phyloP scores from a whole-genome alignment of 2,888 invertebrate genomes.

The Hololepta plana region DNA sequence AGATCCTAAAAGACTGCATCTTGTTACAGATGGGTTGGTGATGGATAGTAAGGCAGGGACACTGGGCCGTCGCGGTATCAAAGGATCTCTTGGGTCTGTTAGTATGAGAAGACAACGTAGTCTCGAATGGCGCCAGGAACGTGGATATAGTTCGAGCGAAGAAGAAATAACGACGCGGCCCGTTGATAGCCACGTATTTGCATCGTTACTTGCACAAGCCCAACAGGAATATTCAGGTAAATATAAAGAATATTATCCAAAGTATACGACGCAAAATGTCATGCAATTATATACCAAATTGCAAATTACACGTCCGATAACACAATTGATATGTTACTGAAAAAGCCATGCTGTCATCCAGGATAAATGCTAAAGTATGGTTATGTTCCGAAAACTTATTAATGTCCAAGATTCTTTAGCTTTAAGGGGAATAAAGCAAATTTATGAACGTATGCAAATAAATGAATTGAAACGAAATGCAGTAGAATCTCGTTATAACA shows the following conservation, averaged over 20 bases:
- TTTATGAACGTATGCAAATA: no score
- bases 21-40: constrained; percentile 21
- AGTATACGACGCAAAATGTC: background rate
- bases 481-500: no score
- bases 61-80: constrained; percentile 22
- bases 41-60: constrained; percentile 23
- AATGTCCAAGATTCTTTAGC: no score
- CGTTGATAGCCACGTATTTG: constrained; percentile 36
- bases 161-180: constrained; percentile 25
- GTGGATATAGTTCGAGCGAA: constrained; percentile 36
- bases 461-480: no score
- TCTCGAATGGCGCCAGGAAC: constrained; percentile 36
- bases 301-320: no score
- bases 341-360: no score
- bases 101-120: constrained; percentile 34
- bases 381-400: no score
- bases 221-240: constrained; percentile 38
- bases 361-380: no score
- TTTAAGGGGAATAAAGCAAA: no score
- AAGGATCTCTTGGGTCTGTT: constrained; percentile 14
- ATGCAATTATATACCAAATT: no score
- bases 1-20: no score
- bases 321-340: no score
- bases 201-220: constrained; percentile 36
- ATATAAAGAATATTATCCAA: constrained; percentile 16